Evolutionary conservation across 1,140 invertebrate species (phyloP), one percentile per base, ranked within the genome.

Genomic region (Drosophila rufa): DNA sequence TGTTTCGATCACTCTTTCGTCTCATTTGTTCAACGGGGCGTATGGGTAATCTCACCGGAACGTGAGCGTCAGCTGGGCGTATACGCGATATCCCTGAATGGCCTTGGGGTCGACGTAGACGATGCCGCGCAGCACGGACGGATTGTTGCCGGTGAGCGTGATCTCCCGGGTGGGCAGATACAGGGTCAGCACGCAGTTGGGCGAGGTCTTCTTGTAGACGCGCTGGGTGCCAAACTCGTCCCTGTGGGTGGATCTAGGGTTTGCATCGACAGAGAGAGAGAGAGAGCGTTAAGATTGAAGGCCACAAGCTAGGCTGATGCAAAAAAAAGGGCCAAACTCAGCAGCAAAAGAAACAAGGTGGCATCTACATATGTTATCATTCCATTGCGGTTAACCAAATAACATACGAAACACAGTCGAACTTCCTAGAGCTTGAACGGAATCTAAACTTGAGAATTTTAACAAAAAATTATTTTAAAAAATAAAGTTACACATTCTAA

Each of bases 61-160:
- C 30, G 96, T 97, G 60, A 98, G 92, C 1, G 96, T 97, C 40
- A 98, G 95, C 93, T 98, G 97, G 47, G 96, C 97, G 89, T 95
- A 97, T 25, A 98, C 95, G 91, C 96, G 97, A 85, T 95, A 79
- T 95, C 95, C 92, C 78, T 92, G 90, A 45, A 92, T 92, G 48
- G 92, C 85, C 74, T 92, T 96, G 0, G 96, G 95, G 82, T 98
- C 97, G 1, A 97, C 95, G 58, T 96, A 94, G 3, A 97, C 93
- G 8, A 98, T 96, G 43, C 97, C 97, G 74, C 96, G 96, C 27
- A 98, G 94, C 74, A 95, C 95, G 86, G 97, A 96, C 45, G 97
- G 96, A 89, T 94, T 93, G 42, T 95, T 95, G 56, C 95, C 95
- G 61, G 95, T 95, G 15, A 97, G 95, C 0, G 97, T 94, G 47